Percentiles rank a stretch among this genome's conserved stretches.
These are phyloP conservation scores for Chrysochloris asiatica DNA, from an alignment of 2,113 vertebrate species.

Conservation along the genomic window DNA sequence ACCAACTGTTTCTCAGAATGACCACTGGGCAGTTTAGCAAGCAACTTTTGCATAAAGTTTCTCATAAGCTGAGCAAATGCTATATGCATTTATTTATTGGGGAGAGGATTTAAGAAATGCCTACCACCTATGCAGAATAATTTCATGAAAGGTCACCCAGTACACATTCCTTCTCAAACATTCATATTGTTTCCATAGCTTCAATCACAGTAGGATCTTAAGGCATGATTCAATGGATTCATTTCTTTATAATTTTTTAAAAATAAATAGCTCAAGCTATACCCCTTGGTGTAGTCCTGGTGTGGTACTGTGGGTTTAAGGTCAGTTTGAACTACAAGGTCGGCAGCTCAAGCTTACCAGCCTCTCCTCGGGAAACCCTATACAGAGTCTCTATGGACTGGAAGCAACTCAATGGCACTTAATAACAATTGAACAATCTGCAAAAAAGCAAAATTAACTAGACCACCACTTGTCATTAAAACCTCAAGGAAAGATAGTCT, in stretches of 20 bases:
- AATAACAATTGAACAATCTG: not conserved
- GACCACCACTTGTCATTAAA: not conserved
- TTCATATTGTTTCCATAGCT: not conserved
- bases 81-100: not conserved
- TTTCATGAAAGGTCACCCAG: no score
- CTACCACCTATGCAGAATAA: not conserved
- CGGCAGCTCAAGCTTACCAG: no score
- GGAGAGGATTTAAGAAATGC: not conserved
- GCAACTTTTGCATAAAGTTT: not conserved
- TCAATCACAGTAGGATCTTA: not conserved
- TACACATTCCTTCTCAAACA: no score
- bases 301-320: no score
- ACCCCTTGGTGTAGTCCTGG: not conserved
- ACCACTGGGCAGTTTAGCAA: not conserved
- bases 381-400: no score
- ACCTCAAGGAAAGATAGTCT: no score
- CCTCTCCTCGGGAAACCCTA: no score
- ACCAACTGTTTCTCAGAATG: not conserved
- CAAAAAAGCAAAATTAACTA: not conserved
- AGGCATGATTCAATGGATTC: not conserved
- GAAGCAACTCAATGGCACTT: no score
- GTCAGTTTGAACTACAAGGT: no score
- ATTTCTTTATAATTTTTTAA: not conserved
- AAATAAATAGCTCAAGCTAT: not conserved
- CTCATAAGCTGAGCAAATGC: not conserved